phyloP scores from a whole-genome alignment of 2,113 vertebrate genomes.

The Ornithorhynchus anatinus region DNA sequence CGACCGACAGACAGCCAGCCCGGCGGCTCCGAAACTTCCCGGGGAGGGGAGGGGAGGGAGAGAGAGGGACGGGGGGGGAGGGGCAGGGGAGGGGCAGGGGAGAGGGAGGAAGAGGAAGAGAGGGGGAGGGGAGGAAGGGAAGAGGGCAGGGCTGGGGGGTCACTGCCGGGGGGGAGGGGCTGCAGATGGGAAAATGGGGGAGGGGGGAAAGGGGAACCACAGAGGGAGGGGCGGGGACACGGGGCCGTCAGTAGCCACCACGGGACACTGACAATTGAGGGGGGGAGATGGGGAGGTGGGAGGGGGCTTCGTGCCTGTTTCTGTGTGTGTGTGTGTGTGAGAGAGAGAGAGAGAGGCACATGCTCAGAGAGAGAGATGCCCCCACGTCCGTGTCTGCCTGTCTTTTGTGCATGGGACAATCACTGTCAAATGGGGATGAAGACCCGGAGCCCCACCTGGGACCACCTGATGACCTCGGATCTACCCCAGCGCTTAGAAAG shows the following conservation, averaged over 20 bases:
- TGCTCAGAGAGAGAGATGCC: neutral
- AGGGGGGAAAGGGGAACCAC: slow-evolving; percentile 1
- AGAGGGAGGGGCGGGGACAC: too few species aligned
- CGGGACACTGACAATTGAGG: neutral
- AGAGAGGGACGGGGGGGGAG: neutral
- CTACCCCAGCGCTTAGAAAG: too few species aligned
- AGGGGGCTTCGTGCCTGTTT: neutral
- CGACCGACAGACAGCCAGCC: slow-evolving; percentile 25
- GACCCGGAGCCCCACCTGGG: too few species aligned
- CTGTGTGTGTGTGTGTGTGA: neutral
- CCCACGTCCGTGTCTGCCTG: too few species aligned
- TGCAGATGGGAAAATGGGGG: neutral
- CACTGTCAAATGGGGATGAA: too few species aligned
- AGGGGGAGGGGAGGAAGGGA: neutral
- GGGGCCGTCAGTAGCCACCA: neutral
- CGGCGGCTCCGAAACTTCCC: slow-evolving; percentile 44
- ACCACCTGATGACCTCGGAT: too few species aligned
- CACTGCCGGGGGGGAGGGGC: neutral
- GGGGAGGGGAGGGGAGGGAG: slow-evolving; percentile 31
- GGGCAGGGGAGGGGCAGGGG: neutral
- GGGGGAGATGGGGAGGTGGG: neutral
- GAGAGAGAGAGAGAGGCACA: neutral
- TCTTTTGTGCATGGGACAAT: too few species aligned
- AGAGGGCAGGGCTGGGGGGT: neutral
- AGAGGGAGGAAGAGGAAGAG: neutral